Evolutionary conservation across 2,113 vertebrate species (phyloP), one percentile per base, ranked within the genome.

Genomic region (Otolemur garnettii): DNA sequence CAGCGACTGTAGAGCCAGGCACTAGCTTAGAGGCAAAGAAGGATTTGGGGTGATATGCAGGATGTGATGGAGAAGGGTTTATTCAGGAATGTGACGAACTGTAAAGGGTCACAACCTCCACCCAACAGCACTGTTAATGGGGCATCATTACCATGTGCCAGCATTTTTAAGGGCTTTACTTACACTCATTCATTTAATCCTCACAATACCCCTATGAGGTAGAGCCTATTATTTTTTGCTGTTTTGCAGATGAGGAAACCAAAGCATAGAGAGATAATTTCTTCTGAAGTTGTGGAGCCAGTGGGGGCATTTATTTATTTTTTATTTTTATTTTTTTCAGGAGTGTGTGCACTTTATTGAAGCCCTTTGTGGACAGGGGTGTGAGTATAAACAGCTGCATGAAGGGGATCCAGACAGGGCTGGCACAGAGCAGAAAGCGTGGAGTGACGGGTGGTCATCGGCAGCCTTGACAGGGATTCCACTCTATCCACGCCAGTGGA

Each of bases 171-270:
- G 82, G 42, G 45, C 35, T 77, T n/a, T 68, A 77, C 64, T 90
- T 87, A 22, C 7, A 62, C 26, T 79, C 64, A 83, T 79, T 89
- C 68, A 87, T 78, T 82, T 62, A 92, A 72, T 94, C 17, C 59
- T 93, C 33, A 86, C 35, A 90, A 60, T 26, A 80, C 26, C 64
- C 9, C 11, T 60, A 78, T 50, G 71, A 80, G 28, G 78, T 12
- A 81, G 53, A 69, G 75, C 59, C 59, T 57, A 42, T 93, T n/a
- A 26, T 87, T 94, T 8, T 78, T 95, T 21, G 87, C n/a, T 45
- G 1, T 77, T 91, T 80, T 72, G 53, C 5, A 78, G 42, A 78
- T 59, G 55, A 83, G 35, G 35, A 91, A 87, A 91, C 77, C 50
- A 64, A 87, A 35, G 75, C n/a, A 68, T 35, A 94, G 42, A n/a